phyloP scores from a whole-genome alignment of 2,888 invertebrate genomes.

The Heliconius ethilla region DNA sequence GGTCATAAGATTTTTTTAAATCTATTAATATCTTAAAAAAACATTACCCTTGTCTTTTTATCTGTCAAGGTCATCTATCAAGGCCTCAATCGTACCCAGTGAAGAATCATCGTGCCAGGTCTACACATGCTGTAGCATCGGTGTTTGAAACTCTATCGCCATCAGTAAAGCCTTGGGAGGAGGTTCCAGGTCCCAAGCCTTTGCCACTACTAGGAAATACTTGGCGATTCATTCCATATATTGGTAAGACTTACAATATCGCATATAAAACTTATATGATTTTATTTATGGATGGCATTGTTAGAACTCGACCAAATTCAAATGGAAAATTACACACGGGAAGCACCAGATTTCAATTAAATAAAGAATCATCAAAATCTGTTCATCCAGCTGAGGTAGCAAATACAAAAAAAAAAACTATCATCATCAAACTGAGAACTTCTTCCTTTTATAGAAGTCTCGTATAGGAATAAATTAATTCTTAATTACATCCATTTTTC shows the following conservation, averaged over 20 bases:
- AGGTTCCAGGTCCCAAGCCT: slow-evolving; percentile 83
- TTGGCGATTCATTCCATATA: slow-evolving; percentile 83
- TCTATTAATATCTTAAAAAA: neutral
- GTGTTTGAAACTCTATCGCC: slow-evolving; percentile 60
- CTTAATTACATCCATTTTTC: too few relatives aligned
- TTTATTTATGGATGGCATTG: neutral
- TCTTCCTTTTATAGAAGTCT: too few relatives aligned
- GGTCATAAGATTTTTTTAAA: too few relatives aligned
- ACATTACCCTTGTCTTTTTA: neutral
- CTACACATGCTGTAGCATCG: slow-evolving; percentile 67
- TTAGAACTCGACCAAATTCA: too few relatives aligned
- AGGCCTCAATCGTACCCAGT: slow-evolving; percentile 55
- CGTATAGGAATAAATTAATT: too few relatives aligned
- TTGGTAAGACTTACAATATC: slow-evolving; percentile 70
- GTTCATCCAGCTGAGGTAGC: too few relatives aligned
- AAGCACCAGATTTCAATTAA: too few relatives aligned
- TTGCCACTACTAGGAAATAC: slow-evolving; percentile 83
- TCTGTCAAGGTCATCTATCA: slow-evolving; percentile 19
- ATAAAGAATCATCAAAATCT: too few relatives aligned
- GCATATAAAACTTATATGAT: neutral
- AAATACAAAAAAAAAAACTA: too few relatives aligned
- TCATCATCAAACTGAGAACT: too few relatives aligned
- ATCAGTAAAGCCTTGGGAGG: slow-evolving; percentile 74
- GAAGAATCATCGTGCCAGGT: slow-evolving; percentile 63
- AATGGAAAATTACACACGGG: too few relatives aligned